Conservation (phyloP, 1,140 invertebrate genomes). For the Rhysida immarginata region DNA sequence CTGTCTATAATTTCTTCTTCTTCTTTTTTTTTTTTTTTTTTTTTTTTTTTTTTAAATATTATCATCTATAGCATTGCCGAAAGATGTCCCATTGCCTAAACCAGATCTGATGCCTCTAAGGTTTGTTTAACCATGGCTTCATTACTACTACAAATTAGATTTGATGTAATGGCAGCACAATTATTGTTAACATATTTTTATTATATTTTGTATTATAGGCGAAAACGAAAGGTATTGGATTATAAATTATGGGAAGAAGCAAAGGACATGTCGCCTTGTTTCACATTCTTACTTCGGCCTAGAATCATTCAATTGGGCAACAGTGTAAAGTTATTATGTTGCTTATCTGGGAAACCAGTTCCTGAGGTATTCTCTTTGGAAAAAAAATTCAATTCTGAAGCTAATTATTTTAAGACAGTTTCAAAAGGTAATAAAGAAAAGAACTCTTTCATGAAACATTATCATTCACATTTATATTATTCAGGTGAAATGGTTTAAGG, state of each 20-base stretch:
- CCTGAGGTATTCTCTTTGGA: conserved; percentile 49
- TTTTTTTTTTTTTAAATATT: not conserved
- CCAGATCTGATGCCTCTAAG: conserved; percentile 6
- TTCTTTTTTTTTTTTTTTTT: no score
- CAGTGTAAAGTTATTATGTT: conserved; percentile 85
- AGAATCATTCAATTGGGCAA: conserved; percentile 76
- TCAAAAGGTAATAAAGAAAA: no score
- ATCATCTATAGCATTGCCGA: conserved; percentile 49
- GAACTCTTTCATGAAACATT: not conserved
- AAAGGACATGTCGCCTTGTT: conserved; percentile 74
- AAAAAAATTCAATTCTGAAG: not conserved
- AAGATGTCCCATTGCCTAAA: conserved; percentile 42
- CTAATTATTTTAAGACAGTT: not conserved
- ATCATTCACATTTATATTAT: conserved; percentile 11
- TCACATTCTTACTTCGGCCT: conserved; percentile 92
- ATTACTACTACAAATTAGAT: no score
- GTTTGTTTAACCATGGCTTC: not conserved
- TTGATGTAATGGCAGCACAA: no score
- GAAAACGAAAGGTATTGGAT: conserved; percentile 50
- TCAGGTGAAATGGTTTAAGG: conserved; percentile 74
- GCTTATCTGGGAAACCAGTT: conserved; percentile 79
- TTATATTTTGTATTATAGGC: not conserved
- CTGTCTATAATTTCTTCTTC: no score
- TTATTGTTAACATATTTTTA: no score
- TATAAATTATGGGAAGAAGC: conserved; percentile 79